These are phyloP conservation scores for Tholera decimalis DNA, from an alignment of 2,888 invertebrate species.

Conservation along the genomic window DNA sequence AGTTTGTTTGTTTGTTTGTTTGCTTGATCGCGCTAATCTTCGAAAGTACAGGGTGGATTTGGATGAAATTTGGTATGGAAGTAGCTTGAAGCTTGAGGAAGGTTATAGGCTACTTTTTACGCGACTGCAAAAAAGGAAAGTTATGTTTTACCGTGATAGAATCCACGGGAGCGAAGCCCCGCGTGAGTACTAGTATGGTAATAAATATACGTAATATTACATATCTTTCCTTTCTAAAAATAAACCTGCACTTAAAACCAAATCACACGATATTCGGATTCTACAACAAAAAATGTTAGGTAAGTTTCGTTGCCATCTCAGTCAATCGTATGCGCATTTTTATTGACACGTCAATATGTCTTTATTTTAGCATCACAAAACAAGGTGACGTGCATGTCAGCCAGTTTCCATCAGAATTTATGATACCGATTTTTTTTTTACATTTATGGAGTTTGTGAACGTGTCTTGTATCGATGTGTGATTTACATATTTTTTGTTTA, in stretches of 20 bases:
- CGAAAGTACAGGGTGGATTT: no score
- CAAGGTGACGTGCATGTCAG: constrained; percentile 40
- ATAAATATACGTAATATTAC: no score
- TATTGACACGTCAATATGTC: constrained; percentile 53
- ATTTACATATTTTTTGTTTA: constrained; percentile 32
- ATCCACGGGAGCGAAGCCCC: no score
- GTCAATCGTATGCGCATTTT: constrained; percentile 51
- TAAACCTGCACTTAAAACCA: constrained; percentile 11
- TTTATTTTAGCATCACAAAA: constrained; percentile 46
- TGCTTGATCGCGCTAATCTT: no score
- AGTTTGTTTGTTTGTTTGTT: no score
- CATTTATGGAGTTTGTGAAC: constrained; percentile 30
- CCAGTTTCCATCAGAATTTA: constrained; percentile 39
- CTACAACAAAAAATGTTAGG: constrained; percentile 31
- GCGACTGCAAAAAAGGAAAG: no score
- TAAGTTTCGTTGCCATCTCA: constrained; percentile 1
- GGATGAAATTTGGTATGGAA: no score
- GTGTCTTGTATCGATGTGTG: constrained; percentile 11
- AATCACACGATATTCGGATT: constrained; percentile 4
- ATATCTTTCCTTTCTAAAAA: constrained; percentile 2
- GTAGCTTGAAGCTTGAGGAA: no score
- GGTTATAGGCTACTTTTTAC: no score
- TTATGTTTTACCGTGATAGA: no score
- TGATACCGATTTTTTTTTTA: constrained; percentile 49
- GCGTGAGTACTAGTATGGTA: no score